phyloP scores from a whole-genome alignment of 2,113 vertebrate species.

The Rhea pennata region DNA sequence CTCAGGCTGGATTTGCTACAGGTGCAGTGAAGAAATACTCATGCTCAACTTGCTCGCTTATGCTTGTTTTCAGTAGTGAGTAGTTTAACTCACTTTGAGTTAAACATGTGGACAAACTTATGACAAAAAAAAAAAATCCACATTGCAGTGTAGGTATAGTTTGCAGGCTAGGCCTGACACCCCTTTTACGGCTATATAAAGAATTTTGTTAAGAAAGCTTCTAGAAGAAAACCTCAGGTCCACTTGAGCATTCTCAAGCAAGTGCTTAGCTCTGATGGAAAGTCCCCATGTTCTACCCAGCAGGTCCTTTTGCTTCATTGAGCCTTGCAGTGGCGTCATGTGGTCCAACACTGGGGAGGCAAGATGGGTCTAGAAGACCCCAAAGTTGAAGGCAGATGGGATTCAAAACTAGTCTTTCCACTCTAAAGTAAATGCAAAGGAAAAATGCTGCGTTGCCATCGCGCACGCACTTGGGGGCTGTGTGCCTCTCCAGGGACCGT shows the following conservation, averaged over 20 bases:
- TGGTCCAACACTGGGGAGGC: neutral
- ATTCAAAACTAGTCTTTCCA: neutral
- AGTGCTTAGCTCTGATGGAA: neutral
- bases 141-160: rapidly evolving
- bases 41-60: neutral
- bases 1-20: rapidly evolving
- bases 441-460: neutral
- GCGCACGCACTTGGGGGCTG: neutral
- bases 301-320: neutral
- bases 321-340: neutral
- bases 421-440: neutral
- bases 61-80: neutral
- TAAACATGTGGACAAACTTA: neutral
- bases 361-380: neutral
- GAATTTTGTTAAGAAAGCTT: neutral
- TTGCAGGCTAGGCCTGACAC: rapidly evolving
- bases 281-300: neutral
- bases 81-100: neutral
- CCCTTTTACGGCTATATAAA: neutral
- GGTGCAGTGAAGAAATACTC: neutral
- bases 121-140: no score
- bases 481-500: neutral
- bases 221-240: neutral
- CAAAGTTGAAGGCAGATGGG: neutral
- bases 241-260: neutral